Evolutionary conservation across 1,140 invertebrate genomes (phyloP).

Genomic region (Monomorium pharaonis): DNA sequence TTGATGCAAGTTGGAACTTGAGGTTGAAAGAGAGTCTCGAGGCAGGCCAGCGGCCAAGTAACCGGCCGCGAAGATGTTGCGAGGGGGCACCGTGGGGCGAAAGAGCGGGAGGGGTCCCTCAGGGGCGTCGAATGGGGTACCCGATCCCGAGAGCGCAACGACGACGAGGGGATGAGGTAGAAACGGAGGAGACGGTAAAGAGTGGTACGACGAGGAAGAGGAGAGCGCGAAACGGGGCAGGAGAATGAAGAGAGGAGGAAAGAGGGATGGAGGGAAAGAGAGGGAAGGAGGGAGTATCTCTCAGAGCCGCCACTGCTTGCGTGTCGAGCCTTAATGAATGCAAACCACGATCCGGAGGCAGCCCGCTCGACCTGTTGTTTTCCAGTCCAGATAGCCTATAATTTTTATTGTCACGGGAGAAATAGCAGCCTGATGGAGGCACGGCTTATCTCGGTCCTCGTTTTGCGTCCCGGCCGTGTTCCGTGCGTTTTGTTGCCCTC

Average conservation of each 20-base stretch:
- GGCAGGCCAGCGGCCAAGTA: conserved; percentile 60
- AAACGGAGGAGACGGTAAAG: conserved; percentile 25
- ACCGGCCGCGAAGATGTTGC: conserved; percentile 70
- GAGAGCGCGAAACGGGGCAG: conserved; percentile 21
- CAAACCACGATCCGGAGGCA: conserved; percentile 87
- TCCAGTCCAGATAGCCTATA: conserved; percentile 88
- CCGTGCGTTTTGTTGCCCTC: conserved; percentile 83
- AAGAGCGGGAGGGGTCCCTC: conserved; percentile 53
- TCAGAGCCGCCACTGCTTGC: conserved; percentile 83
- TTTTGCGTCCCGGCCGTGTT: conserved; percentile 82
- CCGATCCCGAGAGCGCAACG: conserved; percentile 58
- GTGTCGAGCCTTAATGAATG: conserved; percentile 88
- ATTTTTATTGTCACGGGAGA: conserved; percentile 88
- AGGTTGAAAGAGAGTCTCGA: conserved; percentile 69
- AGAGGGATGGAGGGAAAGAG: background rate
- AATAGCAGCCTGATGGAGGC: conserved; percentile 85
- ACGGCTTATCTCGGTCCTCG: conserved; percentile 84
- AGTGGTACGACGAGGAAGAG: conserved; percentile 9
- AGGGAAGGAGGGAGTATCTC: conserved; percentile 36
- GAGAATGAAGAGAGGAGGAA: conserved; percentile 18
- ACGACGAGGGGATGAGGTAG: conserved; percentile 56
- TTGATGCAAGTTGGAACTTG: conserved; percentile 70
- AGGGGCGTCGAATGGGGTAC: conserved; percentile 73
- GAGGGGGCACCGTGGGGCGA: conserved; percentile 65
- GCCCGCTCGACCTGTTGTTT: conserved; percentile 87